Evolutionary conservation across 2,113 vertebrate species (phyloP), one percentile per base, ranked within the genome.

Genomic region (Mionectes macconnelli): DNA sequence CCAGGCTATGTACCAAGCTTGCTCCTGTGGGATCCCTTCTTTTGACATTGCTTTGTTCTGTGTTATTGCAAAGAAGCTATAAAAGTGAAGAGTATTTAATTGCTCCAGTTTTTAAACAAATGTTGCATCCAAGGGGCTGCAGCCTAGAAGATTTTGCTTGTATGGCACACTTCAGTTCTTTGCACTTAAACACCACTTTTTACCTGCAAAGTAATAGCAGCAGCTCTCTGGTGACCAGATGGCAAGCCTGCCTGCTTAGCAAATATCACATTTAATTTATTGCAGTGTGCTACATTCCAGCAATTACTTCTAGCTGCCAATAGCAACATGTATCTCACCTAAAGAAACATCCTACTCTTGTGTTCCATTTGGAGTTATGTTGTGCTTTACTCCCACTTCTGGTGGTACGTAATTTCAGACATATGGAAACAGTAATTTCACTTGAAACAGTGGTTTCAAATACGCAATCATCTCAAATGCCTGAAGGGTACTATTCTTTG

Each of bases 201-300:
- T 95, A 94, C 91, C 89, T 92, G 69, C 33, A 81, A 90, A 94
- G 74, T n/a, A 90, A 33, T 72, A 93, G 82, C 90, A 92, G 84
- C 67, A 86, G 74, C 76, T 86, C 57, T 95, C 94, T 89, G 85
- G 92, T 85, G 93, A 92, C 80, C 95, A 97, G 96, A 95, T 96
- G 97, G 89, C 92, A 96, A 92, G 82, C 84, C 64, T 93, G 84
- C 79, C 69, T 64, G 52, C 90, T 91, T 97, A 95, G 85, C 94
- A 97, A 93, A 96, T 88, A 97, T 86, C 70, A 37, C 89, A 28
- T 62, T 91, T 91, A 96, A 90, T 94, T 94, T 92, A 94, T 96
- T 94, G 80, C 92, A 83, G 76, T 15, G 59, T 90, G 88, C 81
- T 87, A 95, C 91, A 96, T 96, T 97, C 96, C 90, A 96, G 85